These are phyloP conservation scores for Stenurella melanura DNA, from an alignment of 2,888 invertebrate genomes.

Conservation along the genomic window DNA sequence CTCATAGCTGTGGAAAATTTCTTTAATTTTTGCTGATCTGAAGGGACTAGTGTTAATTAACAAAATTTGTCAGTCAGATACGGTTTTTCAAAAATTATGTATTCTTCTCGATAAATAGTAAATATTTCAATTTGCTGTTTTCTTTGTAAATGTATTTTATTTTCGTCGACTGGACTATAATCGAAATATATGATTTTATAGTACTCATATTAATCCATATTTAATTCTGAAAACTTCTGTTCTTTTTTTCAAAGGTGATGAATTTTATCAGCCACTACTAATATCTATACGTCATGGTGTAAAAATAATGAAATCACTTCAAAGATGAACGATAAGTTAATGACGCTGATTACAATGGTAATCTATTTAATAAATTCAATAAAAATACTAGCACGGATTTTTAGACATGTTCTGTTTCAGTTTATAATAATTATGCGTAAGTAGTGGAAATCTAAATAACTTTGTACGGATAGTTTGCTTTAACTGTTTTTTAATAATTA, in stretches of 20 bases:
- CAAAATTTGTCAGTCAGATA: too few relatives aligned
- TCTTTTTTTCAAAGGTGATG: neutral
- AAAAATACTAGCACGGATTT: neutral
- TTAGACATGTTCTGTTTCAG: neutral
- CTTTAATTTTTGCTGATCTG: too few relatives aligned
- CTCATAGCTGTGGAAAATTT: too few relatives aligned
- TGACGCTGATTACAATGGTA: neutral
- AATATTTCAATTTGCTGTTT: too few relatives aligned
- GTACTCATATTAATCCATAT: too few relatives aligned
- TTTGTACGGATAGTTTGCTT: neutral
- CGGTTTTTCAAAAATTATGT: too few relatives aligned
- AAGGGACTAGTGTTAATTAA: too few relatives aligned
- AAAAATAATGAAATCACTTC: conserved; percentile 7
- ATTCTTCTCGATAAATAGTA: too few relatives aligned
- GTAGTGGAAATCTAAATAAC: neutral
- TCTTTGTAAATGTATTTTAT: too few relatives aligned
- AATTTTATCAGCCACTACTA: neutral
- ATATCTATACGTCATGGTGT: neutral
- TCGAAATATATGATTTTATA: too few relatives aligned
- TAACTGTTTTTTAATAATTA: conserved; percentile 14
- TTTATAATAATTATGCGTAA: neutral
- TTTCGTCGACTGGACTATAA: too few relatives aligned
- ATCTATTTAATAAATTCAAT: neutral
- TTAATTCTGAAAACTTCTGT: too few relatives aligned
- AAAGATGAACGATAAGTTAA: neutral